Evolutionary conservation across 2,888 invertebrate species (phyloP), one percentile per base, ranked within the genome.

Genomic region (Drosophila neotestacea): DNA sequence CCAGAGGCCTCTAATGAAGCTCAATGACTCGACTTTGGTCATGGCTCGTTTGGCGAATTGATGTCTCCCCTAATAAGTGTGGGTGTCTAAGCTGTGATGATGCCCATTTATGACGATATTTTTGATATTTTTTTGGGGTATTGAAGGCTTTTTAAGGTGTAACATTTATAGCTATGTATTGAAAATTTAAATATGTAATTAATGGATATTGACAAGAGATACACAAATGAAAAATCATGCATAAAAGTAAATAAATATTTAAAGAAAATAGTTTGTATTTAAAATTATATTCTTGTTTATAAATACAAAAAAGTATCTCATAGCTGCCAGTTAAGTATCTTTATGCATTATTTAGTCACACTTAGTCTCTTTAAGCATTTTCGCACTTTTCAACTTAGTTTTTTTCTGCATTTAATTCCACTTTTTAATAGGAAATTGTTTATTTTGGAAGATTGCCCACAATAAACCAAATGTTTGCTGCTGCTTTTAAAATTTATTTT

Each of bases 361-460:
- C 59, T 51, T 73, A 75, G 59, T 70, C 55, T 38, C 38, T 59
- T 48, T 11, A 41, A 47, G 22, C 38, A 47, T 39, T 16, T 59
- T 59, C 58, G 22, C 28, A 71, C 52, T 79, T 60, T 11, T 56
- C 44, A 48, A 36, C 5, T 42, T 52, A 48, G 46, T 73, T 65
- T 81, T 81, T 70, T 48, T 56, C 22, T 47, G 52, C 60, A 78
- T 81, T 78, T 64, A 79, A 52, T 71, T 71, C 41, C 71, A 72
- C 67, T 69, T 76, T 63, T 52, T 42, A 39, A 30, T 36, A 4
- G 27, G 34, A 30, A 56, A 65, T 50, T 72, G 77, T 84, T 83
- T 86, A 77, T 70, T 71, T 81, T 78, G 81, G 86, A 81, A 81
- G 85, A 78, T 78, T 70, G 73, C 73, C 72, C 64, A 73, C 64